A percentile compares a stretch with the other conserved stretches of the same genome.
Evolutionary conservation across 2,888 invertebrate genomes (phyloP).

Genomic region (Drosophila tanythrix): DNA sequence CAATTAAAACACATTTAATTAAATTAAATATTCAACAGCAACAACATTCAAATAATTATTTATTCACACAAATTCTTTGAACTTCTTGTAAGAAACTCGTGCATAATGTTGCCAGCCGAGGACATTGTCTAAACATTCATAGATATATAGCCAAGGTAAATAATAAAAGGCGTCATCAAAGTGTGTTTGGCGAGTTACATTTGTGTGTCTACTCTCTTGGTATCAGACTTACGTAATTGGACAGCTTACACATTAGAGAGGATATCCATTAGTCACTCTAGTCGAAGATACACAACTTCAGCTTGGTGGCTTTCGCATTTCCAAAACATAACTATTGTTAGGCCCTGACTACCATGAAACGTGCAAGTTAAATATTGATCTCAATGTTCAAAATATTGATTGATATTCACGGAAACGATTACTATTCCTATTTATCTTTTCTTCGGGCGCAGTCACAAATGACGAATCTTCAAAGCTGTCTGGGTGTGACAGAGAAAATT

Average conservation of each 20-base stretch:
- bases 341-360: not conserved
- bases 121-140: not conserved
- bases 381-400: not conserved
- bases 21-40: not conserved
- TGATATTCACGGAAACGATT: not conserved
- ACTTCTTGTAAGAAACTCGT: slow-evolving; percentile 14
- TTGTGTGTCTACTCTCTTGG: not conserved
- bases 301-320: not conserved
- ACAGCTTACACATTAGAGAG: not conserved
- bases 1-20: not conserved
- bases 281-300: not conserved
- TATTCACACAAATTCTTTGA: slow-evolving; percentile 21
- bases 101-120: not conserved
- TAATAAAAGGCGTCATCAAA: slow-evolving; percentile 26
- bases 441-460: not conserved
- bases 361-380: not conserved
- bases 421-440: not conserved
- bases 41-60: not conserved
- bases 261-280: not conserved
- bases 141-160: not conserved
- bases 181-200: not conserved
- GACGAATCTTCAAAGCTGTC: not conserved
- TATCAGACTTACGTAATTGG: not conserved
- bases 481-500: not conserved
- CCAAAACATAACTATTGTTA: not conserved